phyloP scores from a whole-genome alignment of 1,140 invertebrate genomes.

The Anoplophora glabripennis region DNA sequence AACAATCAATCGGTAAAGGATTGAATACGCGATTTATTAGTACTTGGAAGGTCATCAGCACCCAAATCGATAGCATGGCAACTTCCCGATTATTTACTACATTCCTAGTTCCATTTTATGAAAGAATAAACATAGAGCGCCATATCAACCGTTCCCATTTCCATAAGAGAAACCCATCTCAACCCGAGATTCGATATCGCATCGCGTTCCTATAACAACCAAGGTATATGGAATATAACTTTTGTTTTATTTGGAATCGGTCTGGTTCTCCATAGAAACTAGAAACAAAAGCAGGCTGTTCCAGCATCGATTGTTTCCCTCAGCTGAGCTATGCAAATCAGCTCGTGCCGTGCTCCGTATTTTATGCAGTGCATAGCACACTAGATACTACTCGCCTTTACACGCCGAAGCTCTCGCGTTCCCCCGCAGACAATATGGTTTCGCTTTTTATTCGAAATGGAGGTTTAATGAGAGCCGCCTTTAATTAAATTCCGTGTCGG shows the following conservation, averaged over 20 bases:
- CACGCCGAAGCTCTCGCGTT: constrained; percentile 31
- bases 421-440: constrained; percentile 3
- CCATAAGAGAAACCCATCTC: too few species aligned
- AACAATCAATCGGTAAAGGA: too few species aligned
- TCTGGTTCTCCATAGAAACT: constrained; percentile 11
- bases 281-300: constrained; percentile 28
- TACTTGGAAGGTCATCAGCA: too few species aligned
- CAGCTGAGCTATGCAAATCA: constrained; percentile 50
- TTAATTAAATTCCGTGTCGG: too few species aligned
- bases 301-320: constrained; percentile 46
- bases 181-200: too few species aligned
- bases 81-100: too few species aligned
- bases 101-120: too few species aligned
- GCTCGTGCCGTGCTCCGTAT: constrained; percentile 44
- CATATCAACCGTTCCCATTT: too few species aligned
- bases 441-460: constrained; percentile 4
- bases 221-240: not conserved
- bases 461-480: not conserved
- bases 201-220: not conserved
- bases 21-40: too few species aligned
- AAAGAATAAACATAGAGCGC: too few species aligned
- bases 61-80: too few species aligned
- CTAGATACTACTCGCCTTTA: constrained; percentile 30
- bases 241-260: constrained; percentile 15
- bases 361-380: constrained; percentile 43